Percentiles rank a stretch among this genome's conserved stretches.
These are phyloP conservation scores for Anastrepha ludens DNA, from an alignment of 1,140 invertebrate species.

Conservation along the genomic window DNA sequence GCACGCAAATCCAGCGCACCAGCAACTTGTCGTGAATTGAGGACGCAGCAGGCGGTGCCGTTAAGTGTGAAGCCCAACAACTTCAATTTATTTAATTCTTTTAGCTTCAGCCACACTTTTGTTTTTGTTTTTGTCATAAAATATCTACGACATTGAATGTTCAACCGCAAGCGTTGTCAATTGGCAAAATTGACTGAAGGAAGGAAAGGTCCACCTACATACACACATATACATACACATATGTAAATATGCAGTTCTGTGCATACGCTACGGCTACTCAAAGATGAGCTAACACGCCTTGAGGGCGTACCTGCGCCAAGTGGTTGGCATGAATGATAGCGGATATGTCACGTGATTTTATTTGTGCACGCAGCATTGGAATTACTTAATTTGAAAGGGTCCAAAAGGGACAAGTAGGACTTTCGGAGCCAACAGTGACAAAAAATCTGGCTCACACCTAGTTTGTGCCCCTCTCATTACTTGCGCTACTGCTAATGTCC, in stretches of 20 bases:
- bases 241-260: background rate
- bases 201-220: background rate
- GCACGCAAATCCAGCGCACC: background rate
- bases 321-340: conserved; percentile 66
- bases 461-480: no score
- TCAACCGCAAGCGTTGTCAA: conserved; percentile 12
- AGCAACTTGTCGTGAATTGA: conserved; percentile 54
- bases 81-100: conserved; percentile 50
- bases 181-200: background rate
- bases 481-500: no score
- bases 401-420: background rate
- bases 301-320: conserved; percentile 1
- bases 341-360: conserved; percentile 73
- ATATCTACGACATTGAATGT: background rate
- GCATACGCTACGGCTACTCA: background rate
- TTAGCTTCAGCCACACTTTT: background rate
- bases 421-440: no score
- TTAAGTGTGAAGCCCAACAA: conserved; percentile 65
- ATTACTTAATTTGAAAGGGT: background rate
- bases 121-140: background rate
- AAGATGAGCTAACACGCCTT: conserved; percentile 10
- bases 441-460: no score
- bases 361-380: background rate
- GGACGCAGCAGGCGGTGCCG: conserved; percentile 65
- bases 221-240: background rate